Evolutionary conservation across 1,140 invertebrate species (phyloP).

Genomic region (Plectrocnemia conspersa): DNA sequence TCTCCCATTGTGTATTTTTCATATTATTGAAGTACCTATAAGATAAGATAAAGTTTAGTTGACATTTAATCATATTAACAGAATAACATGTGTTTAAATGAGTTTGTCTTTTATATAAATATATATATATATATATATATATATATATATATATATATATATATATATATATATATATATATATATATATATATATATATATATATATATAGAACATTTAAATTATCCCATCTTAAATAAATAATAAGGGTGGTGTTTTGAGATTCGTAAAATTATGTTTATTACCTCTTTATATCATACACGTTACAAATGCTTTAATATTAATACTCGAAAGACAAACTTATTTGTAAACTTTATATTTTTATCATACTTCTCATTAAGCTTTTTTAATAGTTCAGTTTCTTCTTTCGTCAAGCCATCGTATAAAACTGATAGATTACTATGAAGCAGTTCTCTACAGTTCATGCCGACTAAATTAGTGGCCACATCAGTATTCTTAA

Average conservation of each 20-base stretch:
- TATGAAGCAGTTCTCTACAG: conserved; percentile 54
- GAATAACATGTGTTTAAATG: neutral
- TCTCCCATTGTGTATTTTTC: conserved; percentile 23
- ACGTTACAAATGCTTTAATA: too few species aligned
- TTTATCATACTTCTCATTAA: conserved; percentile 59
- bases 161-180: neutral
- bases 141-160: neutral
- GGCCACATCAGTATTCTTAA: conserved; percentile 53
- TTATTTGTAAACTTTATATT: too few species aligned
- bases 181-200: too few species aligned
- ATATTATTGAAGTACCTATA: conserved; percentile 19
- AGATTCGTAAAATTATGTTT: too few species aligned
- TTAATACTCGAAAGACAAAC: too few species aligned
- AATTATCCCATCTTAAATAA: too few species aligned
- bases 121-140: neutral
- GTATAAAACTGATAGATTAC: conserved; percentile 56
- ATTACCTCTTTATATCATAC: too few species aligned
- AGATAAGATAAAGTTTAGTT: conserved; percentile 2
- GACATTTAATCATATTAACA: neutral
- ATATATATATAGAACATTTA: too few species aligned
- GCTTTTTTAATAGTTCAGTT: conserved; percentile 53
- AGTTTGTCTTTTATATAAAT: too few species aligned
- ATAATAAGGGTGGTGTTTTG: too few species aligned
- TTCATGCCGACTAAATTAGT: conserved; percentile 69
- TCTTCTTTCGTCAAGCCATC: conserved; percentile 61